These are phyloP conservation scores for Beaufortia kweichowensis DNA, from an alignment of 2,113 vertebrate species.

Conservation along the genomic window DNA sequence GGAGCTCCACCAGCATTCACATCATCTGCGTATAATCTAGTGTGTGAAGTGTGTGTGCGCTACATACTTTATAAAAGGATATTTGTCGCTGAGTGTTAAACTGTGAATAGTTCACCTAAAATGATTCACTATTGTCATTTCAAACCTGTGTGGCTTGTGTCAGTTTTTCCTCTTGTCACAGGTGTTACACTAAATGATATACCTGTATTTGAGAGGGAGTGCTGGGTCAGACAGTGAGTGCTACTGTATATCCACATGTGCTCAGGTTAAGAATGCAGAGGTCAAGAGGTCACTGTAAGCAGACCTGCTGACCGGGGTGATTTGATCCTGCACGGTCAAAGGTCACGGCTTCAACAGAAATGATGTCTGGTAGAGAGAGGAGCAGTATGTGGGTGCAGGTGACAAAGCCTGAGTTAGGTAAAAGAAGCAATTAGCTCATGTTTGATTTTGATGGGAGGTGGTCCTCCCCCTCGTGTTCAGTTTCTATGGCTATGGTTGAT, in stretches of 20 bases:
- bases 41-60: background rate
- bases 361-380: background rate
- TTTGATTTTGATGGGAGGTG: conserved; percentile 73
- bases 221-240: conserved; percentile 6
- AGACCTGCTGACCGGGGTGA: conserved; percentile 15
- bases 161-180: too few species aligned
- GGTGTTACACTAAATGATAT: conserved; percentile 10
- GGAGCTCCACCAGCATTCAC: conserved; percentile 39
- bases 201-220: conserved; percentile 1
- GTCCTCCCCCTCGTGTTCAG: conserved; percentile 75
- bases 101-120: too few species aligned
- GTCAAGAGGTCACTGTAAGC: conserved; percentile 1
- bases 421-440: conserved; percentile 56
- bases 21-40: conserved; percentile 16
- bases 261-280: background rate
- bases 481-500: conserved; percentile 80
- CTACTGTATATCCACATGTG: conserved; percentile 14
- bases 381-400: background rate
- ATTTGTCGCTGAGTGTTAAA: too few species aligned
- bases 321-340: conserved; percentile 36
- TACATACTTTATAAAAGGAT: too few species aligned
- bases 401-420: background rate
- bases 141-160: too few species aligned
- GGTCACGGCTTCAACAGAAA: conserved; percentile 50
- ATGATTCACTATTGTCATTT: too few species aligned